Percentiles rank a stretch among this genome's conserved stretches.
These are phyloP conservation scores for Tethea ocularis DNA, from an alignment of 2,888 invertebrate genomes.

Conservation along the genomic window DNA sequence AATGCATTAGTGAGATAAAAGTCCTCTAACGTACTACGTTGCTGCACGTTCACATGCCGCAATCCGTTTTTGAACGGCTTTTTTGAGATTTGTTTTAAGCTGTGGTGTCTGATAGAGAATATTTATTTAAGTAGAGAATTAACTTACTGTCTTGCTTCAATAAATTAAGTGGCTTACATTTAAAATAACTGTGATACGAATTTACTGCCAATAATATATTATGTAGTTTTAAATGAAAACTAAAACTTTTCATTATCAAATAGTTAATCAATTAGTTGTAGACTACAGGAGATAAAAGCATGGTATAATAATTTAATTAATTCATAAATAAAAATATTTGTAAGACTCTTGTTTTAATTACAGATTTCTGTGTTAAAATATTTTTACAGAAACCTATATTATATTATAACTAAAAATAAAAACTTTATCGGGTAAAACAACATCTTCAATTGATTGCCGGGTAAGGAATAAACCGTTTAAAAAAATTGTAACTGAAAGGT, in stretches of 20 bases:
- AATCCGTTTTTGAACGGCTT: background rate
- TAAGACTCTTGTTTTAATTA: no score
- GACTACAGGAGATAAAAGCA: no score
- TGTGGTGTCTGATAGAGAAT: background rate
- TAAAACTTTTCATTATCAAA: no score
- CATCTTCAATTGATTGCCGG: background rate
- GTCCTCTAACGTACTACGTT: background rate
- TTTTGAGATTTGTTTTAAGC: conserved; percentile 3
- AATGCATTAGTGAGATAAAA: conserved; percentile 56
- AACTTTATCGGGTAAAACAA: background rate
- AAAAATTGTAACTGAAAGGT: conserved; percentile 28
- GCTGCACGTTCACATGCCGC: background rate
- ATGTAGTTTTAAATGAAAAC: no score
- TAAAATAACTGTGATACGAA: background rate
- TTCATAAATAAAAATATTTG: no score
- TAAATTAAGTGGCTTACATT: background rate
- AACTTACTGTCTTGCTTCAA: no score
- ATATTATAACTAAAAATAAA: fast-evolving
- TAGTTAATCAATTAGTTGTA: no score
- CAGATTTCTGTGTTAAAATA: no score
- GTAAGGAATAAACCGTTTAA: background rate
- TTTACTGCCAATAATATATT: no score
- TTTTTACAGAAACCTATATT: no score
- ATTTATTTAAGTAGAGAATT: background rate
- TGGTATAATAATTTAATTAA: no score